These are phyloP conservation scores for Passer montanus DNA, from an alignment of 2,113 vertebrate species.

Conservation along the genomic window DNA sequence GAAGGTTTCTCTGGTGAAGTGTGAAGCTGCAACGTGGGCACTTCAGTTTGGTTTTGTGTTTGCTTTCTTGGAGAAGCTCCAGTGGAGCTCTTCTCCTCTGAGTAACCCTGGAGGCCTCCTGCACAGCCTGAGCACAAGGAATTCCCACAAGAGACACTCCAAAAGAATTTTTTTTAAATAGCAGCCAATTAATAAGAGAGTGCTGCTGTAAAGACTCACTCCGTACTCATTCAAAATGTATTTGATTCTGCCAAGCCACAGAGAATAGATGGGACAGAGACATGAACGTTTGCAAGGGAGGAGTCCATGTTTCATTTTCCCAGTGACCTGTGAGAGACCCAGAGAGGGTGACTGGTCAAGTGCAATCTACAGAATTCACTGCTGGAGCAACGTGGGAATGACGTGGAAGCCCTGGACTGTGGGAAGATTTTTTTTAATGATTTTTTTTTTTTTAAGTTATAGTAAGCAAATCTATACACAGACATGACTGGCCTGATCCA, in stretches of 20 bases:
- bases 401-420: neutral
- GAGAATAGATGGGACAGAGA: neutral
- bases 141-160: conserved; percentile 42
- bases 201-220: neutral
- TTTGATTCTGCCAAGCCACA: neutral
- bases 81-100: neutral
- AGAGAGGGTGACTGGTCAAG: neutral
- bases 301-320: neutral
- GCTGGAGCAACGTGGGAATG: neutral
- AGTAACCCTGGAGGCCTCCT: conserved; percentile 30
- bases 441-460: neutral
- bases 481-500: neutral
- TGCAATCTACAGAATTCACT: neutral
- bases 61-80: conserved; percentile 29
- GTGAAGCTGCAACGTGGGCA: neutral
- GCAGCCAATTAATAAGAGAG: conserved; percentile 10
- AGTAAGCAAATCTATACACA: neutral
- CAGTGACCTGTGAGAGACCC: neutral
- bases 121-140: conserved; percentile 2
- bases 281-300: neutral
- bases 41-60: neutral
- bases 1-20: neutral
- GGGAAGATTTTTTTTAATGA: neutral
- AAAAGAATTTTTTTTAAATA: neutral
- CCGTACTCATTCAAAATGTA: neutral